Percentiles rank a stretch among this genome's conserved stretches.
Conservation (phyloP, 2,113 vertebrate genomes). For the Daphoenositta chrysoptera region DNA sequence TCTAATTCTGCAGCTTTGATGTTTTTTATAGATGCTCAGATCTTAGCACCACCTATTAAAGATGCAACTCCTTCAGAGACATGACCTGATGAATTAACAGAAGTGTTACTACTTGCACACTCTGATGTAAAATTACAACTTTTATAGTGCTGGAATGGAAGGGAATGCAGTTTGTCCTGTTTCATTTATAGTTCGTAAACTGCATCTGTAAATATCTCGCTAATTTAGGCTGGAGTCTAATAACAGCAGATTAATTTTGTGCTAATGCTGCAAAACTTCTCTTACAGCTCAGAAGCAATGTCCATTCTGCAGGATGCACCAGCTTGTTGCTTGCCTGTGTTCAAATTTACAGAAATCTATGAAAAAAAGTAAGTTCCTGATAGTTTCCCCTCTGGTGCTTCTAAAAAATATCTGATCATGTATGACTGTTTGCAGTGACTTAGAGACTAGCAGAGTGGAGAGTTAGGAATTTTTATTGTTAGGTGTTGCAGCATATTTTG, state of each 20-base stretch:
- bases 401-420: not conserved
- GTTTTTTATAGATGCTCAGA: not conserved
- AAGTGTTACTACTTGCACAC: not conserved
- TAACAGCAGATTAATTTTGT: not conserved
- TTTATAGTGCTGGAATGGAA: not conserved
- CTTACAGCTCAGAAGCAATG: constrained; percentile 83
- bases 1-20: not conserved
- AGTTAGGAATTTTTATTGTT: accelerated
- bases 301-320: constrained; percentile 93
- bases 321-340: constrained; percentile 91
- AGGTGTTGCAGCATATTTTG: not conserved
- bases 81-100: not conserved
- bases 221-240: not conserved
- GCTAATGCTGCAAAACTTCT: not conserved
- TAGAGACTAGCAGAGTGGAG: not conserved
- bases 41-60: not conserved
- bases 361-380: constrained; percentile 87
- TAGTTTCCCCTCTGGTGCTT: not conserved
- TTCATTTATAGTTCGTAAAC: not conserved
- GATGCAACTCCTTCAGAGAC: not conserved
- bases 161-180: not conserved
- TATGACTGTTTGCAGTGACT: not conserved
- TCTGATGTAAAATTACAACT: not conserved
- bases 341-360: constrained; percentile 94
- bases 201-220: not conserved